Percentiles rank a stretch among this genome's conserved stretches.
These are phyloP conservation scores for Apamea sordens DNA, from an alignment of 2,888 invertebrate species.

Conservation along the genomic window DNA sequence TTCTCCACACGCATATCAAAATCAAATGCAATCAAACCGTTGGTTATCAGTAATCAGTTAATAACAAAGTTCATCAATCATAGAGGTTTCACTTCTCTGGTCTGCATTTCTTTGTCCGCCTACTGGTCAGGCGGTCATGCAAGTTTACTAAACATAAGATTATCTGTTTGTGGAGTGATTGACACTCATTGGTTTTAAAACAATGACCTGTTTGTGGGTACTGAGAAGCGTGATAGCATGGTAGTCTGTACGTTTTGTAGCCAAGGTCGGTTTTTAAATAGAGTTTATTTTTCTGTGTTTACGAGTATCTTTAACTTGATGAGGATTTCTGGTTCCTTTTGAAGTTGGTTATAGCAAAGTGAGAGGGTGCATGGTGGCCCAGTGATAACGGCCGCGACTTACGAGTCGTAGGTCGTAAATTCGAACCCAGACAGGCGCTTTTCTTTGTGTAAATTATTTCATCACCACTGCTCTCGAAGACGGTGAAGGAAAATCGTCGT, in stretches of 20 bases:
- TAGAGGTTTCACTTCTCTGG: slow-evolving; percentile 42
- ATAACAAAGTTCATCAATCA: slow-evolving; percentile 52
- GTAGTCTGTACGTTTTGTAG: neutral
- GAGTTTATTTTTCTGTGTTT: neutral
- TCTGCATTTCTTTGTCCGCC: slow-evolving; percentile 13
- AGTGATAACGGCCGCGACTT: neutral
- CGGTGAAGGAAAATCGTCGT: too few relatives aligned
- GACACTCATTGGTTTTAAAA: slow-evolving; percentile 44
- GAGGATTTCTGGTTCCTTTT: neutral
- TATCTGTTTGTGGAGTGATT: slow-evolving; percentile 35
- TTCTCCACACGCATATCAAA: slow-evolving; percentile 12
- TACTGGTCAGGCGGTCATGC: slow-evolving; percentile 13
- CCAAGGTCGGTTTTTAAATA: slow-evolving; percentile 15
- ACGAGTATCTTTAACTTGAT: neutral
- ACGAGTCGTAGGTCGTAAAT: too few relatives aligned
- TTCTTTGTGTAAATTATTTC: too few relatives aligned
- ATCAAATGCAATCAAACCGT: slow-evolving; percentile 40
- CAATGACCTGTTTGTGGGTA: slow-evolving; percentile 49
- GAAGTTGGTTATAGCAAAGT: neutral
- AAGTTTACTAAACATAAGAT: slow-evolving; percentile 58
- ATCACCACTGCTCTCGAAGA: too few relatives aligned
- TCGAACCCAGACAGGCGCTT: too few relatives aligned
- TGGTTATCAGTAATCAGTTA: slow-evolving; percentile 30
- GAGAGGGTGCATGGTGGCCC: neutral
- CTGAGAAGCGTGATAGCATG: slow-evolving; percentile 23